Evolutionary conservation across 1,140 invertebrate species (phyloP), one percentile per base, ranked within the genome.

Genomic region (Pogonomyrmex barbatus): DNA sequence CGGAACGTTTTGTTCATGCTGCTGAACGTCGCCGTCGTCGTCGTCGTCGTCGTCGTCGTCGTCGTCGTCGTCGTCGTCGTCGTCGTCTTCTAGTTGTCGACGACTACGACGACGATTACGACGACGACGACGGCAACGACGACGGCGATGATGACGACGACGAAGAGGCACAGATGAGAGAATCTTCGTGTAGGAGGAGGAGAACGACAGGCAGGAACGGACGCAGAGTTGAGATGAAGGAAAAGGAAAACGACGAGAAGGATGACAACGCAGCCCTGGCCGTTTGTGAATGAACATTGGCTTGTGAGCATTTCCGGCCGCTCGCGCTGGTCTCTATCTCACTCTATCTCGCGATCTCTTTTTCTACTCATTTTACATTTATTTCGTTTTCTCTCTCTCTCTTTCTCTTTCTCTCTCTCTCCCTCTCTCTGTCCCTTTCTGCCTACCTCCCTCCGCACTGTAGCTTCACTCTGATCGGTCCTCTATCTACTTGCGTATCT

Each of bases 231-330:
- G 70, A 71, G 65, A 62, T 76, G 56, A 75, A 89, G 86, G 70
- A 88, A 76, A 85, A 87, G 45, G 73, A 91, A 87, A 86, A 90
- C 90, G 84, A 92, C 24, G 88, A 92, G 42, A 65, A 92, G 24
- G 82, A 91, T 89, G 88, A 88, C 77, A 85, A 89, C 89, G 85
- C 86, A 87, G 87, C 90, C 79, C 89, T 88, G 81, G 87, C 89
- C 82, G 88, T 88, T 95, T 93, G 94, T 95, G 94, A 95, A 95
- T 95, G 94, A 95, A 95, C 93, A 93, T 94, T 94, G 93, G 93
- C 93, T 94, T 91, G 94, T 91, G 89, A 90, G 92, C 92, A 91
- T 94, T 95, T 95, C 94, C 94, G 94, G 94, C 92, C 79, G 68
- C 68, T 82, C 30, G 42, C 67, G 10, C 42, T 45, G 0, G 42